Conservation (phyloP, 2,113 vertebrate species). For the Erythrocercus mccallii region DNA sequence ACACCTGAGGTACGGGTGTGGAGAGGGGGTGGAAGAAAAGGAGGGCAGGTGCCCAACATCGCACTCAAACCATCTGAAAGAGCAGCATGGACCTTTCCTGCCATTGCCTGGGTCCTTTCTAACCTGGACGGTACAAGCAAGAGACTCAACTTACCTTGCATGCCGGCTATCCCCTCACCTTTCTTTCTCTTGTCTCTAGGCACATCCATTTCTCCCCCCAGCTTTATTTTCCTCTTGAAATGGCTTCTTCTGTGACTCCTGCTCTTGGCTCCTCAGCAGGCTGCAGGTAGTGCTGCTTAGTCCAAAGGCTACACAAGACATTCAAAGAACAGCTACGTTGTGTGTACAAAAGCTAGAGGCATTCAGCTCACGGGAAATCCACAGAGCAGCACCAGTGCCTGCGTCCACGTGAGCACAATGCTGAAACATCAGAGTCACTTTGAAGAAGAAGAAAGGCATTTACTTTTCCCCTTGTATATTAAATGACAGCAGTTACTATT, state of each 20-base stretch:
- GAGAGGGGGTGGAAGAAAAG: neutral
- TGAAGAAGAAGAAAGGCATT: slow-evolving; percentile 48
- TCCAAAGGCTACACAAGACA: slow-evolving; percentile 14
- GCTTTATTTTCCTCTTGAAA: slow-evolving; percentile 23
- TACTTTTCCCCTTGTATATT: neutral
- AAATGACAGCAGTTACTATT: slow-evolving; percentile 1
- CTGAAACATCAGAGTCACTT: slow-evolving; percentile 1
- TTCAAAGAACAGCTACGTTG: neutral
- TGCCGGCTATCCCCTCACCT: slow-evolving; percentile 22
- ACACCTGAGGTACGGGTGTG: neutral
- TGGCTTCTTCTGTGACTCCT: neutral
- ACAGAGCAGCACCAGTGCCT: neutral
- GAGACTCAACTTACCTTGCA: slow-evolving; percentile 49
- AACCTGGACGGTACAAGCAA: neutral
- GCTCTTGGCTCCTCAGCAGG: neutral
- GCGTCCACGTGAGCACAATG: neutral
- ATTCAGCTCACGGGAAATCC: neutral
- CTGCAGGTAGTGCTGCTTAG: neutral
- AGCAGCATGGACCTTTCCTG: neutral
- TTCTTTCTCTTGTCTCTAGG: slow-evolving; percentile 42
- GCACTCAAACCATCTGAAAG: neutral
- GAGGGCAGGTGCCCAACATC: neutral
- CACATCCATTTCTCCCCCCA: neutral
- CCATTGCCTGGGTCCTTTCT: neutral
- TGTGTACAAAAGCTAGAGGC: neutral